These are phyloP conservation scores for Plumapathes pennacea DNA, from an alignment of 92 coral and sea anemone genomes.

Conservation along the genomic window DNA sequence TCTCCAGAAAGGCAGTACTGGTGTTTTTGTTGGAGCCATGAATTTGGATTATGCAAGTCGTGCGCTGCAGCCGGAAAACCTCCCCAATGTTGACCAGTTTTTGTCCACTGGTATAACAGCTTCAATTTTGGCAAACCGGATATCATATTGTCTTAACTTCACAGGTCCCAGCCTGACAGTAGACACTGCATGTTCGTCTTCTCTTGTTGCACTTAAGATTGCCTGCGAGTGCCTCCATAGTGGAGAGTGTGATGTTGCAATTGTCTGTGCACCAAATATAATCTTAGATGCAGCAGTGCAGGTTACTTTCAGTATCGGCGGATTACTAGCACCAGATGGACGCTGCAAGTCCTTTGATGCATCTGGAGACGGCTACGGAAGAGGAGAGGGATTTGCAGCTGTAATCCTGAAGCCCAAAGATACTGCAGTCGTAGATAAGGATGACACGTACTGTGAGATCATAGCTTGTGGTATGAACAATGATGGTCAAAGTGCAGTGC, in stretches of 20 bases:
- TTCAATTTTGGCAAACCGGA: constrained; percentile 46
- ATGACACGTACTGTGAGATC: constrained; percentile 46
- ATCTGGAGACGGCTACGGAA: constrained; percentile 59
- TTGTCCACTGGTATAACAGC: constrained; percentile 47
- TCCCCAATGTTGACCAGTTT: constrained; percentile 28
- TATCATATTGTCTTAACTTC: constrained; percentile 47
- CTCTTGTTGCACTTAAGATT: constrained; percentile 43
- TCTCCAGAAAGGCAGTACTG: constrained; percentile 53
- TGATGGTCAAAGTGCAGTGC: constrained; percentile 65
- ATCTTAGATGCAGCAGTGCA: constrained; percentile 26
- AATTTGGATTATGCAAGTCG: constrained; percentile 39
- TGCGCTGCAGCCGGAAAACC: constrained; percentile 14
- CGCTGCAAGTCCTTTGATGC: constrained; percentile 59
- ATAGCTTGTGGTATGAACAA: constrained; percentile 56
- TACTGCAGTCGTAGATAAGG: constrained; percentile 33
- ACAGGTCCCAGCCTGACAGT: constrained; percentile 62
- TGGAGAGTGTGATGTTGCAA: constrained; percentile 52
- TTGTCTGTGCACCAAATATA: constrained; percentile 54
- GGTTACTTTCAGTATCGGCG: constrained; percentile 36
- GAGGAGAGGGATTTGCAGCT: constrained; percentile 63
- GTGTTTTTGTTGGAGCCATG: constrained; percentile 61
- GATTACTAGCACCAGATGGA: constrained; percentile 59
- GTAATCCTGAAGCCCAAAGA: constrained; percentile 41
- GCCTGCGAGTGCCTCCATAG: constrained; percentile 28
- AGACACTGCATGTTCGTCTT: constrained; percentile 64